Evolutionary conservation across 64 coral and sea anemone genomes (phyloP), one percentile per base, ranked within the genome.

Genomic region (Stichodactyla helianthus): DNA sequence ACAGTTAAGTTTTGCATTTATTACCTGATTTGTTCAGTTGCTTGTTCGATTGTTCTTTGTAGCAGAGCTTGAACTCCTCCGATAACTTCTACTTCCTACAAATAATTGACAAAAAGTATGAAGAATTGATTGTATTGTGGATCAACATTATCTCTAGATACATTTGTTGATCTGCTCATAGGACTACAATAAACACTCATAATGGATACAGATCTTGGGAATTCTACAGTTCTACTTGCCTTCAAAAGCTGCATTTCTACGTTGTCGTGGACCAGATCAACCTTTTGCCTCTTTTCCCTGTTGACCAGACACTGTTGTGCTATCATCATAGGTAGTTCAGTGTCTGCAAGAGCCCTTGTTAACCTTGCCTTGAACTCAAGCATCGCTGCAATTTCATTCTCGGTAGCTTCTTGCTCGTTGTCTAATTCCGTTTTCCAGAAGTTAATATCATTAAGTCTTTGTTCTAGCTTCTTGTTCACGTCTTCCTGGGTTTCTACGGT

Each of bases 371-470:
- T 99, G 54, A 95, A 99, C 62, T 82, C 79, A 77, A 99, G 82
- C 88, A 99, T 89, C 1, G 76, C 83, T 8, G 50, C 77, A 11
- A 99, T 99, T 84, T 99, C 97, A 68, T 92, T 83, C 62, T 88
- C 87, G 11, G 93, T 89, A 62, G 94, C 97, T 11, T 88, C 85
- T 31, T 99, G 97, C 54, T 99, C 87, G 58, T 92, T 86, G 89
- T 99, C 90, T 20, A 99, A 85, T 77, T 99, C 97, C 17, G 90
- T 88, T 86, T 99, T 99, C 97, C 97, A 99, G 82, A 93, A 99
- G 28, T 93, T 88, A 58, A 95, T 92, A 71, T 99, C 97, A n/a
- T 90, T 99, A 23, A 99, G 87, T 25, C 97, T 88, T 23, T 99
- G 97, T 23, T 95, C 93, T 54, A 99, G 93, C 68, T 99, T 99